These are phyloP conservation scores for Andrena camellia DNA, from an alignment of 2,888 invertebrate species.

Conservation along the genomic window DNA sequence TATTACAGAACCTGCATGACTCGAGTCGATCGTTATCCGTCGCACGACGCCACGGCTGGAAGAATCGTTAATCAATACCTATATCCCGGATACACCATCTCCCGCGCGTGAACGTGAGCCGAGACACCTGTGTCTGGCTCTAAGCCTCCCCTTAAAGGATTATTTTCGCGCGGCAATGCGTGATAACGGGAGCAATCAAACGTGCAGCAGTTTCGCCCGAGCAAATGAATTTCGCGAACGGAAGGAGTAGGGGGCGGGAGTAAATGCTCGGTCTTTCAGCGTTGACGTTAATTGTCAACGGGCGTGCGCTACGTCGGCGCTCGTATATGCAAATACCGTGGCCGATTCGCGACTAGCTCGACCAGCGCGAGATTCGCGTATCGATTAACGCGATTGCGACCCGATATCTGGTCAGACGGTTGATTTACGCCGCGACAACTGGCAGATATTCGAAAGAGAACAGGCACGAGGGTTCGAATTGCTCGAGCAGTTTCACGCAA, in stretches of 20 bases:
- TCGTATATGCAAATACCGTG: constrained; percentile 52
- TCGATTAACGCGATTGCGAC: constrained; percentile 48
- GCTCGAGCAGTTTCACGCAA: not conserved
- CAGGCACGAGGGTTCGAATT: constrained; percentile 6
- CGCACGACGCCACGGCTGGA: constrained; percentile 54
- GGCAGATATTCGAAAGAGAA: constrained; percentile 8
- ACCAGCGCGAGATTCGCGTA: constrained; percentile 24
- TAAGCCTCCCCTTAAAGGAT: not conserved
- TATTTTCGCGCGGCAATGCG: not conserved
- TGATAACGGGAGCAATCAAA: not conserved
- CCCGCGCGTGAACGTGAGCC: not conserved
- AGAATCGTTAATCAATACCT: constrained; percentile 71
- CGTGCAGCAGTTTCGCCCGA: constrained; percentile 13
- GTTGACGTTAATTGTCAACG: constrained; percentile 60
- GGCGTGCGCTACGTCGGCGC: constrained; percentile 1
- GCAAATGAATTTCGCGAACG: constrained; percentile 19
- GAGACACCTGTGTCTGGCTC: not conserved
- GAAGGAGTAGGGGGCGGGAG: no score
- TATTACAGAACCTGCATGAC: constrained; percentile 67
- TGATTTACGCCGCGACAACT: constrained; percentile 47
- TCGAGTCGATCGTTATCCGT: constrained; percentile 72
- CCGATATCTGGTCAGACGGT: constrained; percentile 47
- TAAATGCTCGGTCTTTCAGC: constrained; percentile 34
- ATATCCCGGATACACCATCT: constrained; percentile 54
- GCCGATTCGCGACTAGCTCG: constrained; percentile 33